Evolutionary conservation across 1,140 invertebrate species (phyloP).

Genomic region (Oreohelix idahoensis): DNA sequence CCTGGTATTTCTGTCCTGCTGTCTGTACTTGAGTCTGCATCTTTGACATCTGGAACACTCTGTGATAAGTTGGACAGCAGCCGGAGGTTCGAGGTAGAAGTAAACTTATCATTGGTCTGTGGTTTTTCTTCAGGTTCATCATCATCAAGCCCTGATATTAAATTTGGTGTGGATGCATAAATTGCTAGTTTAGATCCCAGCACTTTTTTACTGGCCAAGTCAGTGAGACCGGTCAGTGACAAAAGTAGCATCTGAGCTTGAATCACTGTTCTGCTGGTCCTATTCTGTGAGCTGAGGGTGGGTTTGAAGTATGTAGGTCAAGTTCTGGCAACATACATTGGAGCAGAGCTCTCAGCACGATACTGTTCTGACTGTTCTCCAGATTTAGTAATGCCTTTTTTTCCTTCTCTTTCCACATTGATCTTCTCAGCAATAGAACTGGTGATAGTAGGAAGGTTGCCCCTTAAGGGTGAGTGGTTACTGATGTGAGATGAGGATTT

Average conservation of each 20-base stretch:
- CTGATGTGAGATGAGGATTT: neutral
- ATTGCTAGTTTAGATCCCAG: conserved; percentile 41
- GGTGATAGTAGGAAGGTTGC: neutral
- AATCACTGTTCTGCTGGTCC: conserved; percentile 15
- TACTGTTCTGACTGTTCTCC: neutral
- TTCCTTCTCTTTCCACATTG: conserved; percentile 25
- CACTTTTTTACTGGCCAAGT: neutral
- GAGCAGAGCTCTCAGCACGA: neutral
- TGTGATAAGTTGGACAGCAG: conserved; percentile 47
- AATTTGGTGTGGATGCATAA: conserved; percentile 58
- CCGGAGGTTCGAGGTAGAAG: conserved; percentile 47
- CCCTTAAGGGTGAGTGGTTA: neutral
- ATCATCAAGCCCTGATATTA: conserved; percentile 19
- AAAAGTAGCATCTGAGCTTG: neutral
- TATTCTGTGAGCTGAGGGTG: conserved; percentile 26
- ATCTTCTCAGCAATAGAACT: conserved; percentile 12
- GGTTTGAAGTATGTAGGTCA: conserved; percentile 32
- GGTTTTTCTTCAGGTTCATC: conserved; percentile 41
- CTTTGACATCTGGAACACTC: conserved; percentile 59
- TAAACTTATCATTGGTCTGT: neutral
- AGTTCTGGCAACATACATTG: conserved; percentile 4
- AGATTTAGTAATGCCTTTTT: neutral
- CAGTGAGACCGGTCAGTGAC: neutral
- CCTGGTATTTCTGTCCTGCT: conserved; percentile 12
- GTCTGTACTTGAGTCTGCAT: conserved; percentile 47